phyloP scores from a whole-genome alignment of 2,797 vertebrate species.

The Pampus argenteus region DNA sequence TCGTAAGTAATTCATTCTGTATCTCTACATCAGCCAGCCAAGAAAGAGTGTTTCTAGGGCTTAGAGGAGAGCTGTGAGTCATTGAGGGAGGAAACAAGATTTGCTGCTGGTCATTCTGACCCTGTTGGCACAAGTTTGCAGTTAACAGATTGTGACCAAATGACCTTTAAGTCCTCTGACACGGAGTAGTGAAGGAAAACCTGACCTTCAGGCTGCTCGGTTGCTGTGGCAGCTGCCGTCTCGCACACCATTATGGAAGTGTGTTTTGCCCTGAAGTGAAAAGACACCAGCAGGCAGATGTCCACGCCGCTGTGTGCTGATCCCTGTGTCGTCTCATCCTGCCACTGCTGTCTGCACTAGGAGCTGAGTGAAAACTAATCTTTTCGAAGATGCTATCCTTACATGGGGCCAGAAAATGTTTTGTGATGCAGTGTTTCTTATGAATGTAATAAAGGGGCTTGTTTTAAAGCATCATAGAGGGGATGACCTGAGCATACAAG shows the following conservation, averaged over 20 bases:
- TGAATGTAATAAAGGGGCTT: conserved; percentile 3
- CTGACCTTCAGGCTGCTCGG: conserved; percentile 81
- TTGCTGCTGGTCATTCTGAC: conserved; percentile 65
- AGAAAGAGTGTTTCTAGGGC: conserved; percentile 39
- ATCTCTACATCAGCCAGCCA: conserved; percentile 26
- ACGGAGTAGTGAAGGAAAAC: conserved; percentile 71
- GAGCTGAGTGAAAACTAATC: conserved; percentile 64
- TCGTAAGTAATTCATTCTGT: conserved; percentile 27
- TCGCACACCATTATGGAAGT: conserved; percentile 70
- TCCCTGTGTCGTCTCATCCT: conserved; percentile 54
- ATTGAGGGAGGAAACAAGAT: conserved; percentile 46
- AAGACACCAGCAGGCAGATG: conserved; percentile 74
- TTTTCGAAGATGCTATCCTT: conserved; percentile 52
- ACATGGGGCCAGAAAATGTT: conserved; percentile 12
- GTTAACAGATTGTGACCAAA: conserved; percentile 84
- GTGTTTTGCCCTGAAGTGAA: conserved; percentile 69
- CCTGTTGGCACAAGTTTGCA: conserved; percentile 72
- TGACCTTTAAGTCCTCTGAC: conserved; percentile 82
- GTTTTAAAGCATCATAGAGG: conserved; percentile 10
- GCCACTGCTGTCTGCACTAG: conserved; percentile 55
- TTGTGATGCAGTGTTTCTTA: conserved; percentile 6
- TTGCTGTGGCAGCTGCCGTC: conserved; percentile 76
- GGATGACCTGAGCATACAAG: conserved; percentile 18
- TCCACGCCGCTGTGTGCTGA: conserved; percentile 51
- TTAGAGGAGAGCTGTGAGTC: conserved; percentile 51